phyloP scores from a whole-genome alignment of 2,797 vertebrate genomes.

The Sus cebifrons region DNA sequence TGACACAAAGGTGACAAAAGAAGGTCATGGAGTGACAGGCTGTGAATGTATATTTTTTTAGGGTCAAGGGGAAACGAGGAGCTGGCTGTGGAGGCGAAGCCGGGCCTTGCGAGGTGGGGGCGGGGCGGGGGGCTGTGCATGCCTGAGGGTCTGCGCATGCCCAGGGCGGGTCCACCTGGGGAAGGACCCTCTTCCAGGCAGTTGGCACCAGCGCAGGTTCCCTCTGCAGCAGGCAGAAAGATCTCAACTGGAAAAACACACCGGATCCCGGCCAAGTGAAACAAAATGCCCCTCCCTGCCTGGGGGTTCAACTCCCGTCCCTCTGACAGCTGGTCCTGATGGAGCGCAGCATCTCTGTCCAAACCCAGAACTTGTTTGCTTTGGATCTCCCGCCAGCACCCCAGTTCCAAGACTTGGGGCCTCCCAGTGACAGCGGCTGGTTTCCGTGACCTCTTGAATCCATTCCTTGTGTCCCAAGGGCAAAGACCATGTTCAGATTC shows the following conservation, averaged over 20 bases:
- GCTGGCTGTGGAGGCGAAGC: background rate
- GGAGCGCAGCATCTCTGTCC: background rate
- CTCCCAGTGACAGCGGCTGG: slow-evolving; percentile 10
- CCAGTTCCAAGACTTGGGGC: background rate
- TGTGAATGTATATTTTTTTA: background rate
- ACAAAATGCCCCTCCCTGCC: background rate
- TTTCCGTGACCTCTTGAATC: slow-evolving; percentile 7
- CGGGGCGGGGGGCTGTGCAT: background rate
- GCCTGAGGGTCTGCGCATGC: background rate
- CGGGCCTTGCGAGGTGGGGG: background rate
- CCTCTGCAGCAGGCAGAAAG: background rate
- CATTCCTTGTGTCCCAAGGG: background rate
- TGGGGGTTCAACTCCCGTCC: accelerated
- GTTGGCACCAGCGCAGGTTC: background rate
- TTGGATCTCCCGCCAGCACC: background rate
- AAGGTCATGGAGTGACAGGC: background rate
- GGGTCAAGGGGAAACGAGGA: background rate
- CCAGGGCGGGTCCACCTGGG: background rate
- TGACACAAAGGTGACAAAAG: background rate
- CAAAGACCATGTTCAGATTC: background rate
- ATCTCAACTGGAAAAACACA: background rate
- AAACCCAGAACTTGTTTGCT: slow-evolving; percentile 42
- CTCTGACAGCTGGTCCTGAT: background rate
- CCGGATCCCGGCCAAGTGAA: background rate
- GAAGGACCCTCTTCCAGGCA: background rate